Evolutionary conservation across 1,140 invertebrate species (phyloP), one percentile per base, ranked within the genome.

Genomic region (Calephelis virginiensis): DNA sequence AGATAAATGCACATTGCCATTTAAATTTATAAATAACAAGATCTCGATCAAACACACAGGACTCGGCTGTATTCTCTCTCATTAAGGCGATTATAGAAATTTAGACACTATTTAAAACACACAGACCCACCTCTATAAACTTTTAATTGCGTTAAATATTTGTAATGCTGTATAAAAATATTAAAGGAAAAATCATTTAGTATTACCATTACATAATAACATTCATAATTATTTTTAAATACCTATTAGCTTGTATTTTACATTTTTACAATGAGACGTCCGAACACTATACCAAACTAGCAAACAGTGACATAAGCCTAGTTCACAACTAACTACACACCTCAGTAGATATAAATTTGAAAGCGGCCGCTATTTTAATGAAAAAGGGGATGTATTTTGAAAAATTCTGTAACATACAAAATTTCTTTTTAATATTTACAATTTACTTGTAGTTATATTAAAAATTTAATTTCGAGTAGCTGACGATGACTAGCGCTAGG

Each of bases 151-250:
- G 85, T 82, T 89, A 86, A 83, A 87, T 90, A 90, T 85, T 80
- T 85, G 82, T 88, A 83, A 90, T 88, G 86, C 85, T 89, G 88
- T 90, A 90, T 89, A 89, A 90, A 90, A 89, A 90, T 89, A 90
- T 86, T 90, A 89, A 89, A 90, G 88, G 77, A 89, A 90, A 87
- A 87, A 85, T 28, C 28, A 89, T 80, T 81, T 88, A 81, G 75
- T 81, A 86, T 85, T 83, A 86, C 76, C 73, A 78, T 84, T 85
- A 83, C 81, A 77, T 80, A 73, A 78, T 85, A 88, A 89, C 85
- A 85, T 86, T 85, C 77, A 87, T 85, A 87, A 78, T 86, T 83
- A 86, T 77, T 85, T 77, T 80, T 82, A 84, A 86, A 82, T 82
- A 81, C 72, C 76, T 81, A 81, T 82, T 83, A 84, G 85, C 82